phyloP scores from a whole-genome alignment of 2,797 vertebrate genomes.

The Sebastes itinus region DNA sequence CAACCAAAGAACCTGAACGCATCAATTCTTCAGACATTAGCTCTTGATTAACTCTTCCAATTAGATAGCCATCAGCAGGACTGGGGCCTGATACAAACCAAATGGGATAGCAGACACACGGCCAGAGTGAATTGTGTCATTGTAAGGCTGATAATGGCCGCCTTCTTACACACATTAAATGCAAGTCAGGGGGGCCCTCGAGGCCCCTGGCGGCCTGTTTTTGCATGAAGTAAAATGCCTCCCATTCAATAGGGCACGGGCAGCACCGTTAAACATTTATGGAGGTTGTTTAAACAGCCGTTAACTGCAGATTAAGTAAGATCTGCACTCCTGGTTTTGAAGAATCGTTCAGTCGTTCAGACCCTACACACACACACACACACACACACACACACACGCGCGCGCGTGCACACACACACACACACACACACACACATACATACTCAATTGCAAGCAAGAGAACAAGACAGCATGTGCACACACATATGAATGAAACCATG shows the following conservation, averaged over 20 bases:
- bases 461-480: slow-evolving; percentile 1
- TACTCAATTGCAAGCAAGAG: background rate
- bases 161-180: slow-evolving; percentile 77
- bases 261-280: slow-evolving; percentile 74
- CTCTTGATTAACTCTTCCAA: slow-evolving; percentile 62
- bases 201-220: slow-evolving; percentile 72
- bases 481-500: slow-evolving; percentile 5
- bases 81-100: slow-evolving; percentile 66
- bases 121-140: slow-evolving; percentile 76
- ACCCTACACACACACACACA: background rate
- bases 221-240: slow-evolving; percentile 77
- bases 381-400: background rate
- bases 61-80: slow-evolving; percentile 61
- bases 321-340: slow-evolving; percentile 62
- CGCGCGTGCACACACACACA: background rate
- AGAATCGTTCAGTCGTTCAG: slow-evolving; percentile 62
- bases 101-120: slow-evolving; percentile 62
- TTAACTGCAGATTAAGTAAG: slow-evolving; percentile 80
- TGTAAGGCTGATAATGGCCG: slow-evolving; percentile 74
- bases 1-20: slow-evolving; percentile 15
- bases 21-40: slow-evolving; percentile 38
- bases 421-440: background rate
- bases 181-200: slow-evolving; percentile 52
- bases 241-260: slow-evolving; percentile 71
- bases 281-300: slow-evolving; percentile 81